Conservation (phyloP, 2,797 vertebrate genomes). For the Agapornis canus region DNA sequence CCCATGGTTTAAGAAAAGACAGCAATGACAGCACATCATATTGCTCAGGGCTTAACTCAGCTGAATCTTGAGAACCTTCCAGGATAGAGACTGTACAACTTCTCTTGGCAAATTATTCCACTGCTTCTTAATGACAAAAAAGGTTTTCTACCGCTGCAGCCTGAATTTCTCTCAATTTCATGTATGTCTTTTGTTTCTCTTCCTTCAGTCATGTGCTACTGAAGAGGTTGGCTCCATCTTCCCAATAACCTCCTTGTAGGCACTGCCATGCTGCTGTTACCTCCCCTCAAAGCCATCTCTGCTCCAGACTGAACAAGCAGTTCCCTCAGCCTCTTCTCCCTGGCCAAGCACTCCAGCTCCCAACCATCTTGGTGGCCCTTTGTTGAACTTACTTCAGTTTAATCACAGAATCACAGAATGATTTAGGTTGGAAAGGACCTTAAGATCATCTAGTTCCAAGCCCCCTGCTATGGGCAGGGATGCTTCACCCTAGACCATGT, state of each 20-base stretch:
- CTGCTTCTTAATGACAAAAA: background rate
- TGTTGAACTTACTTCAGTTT: background rate
- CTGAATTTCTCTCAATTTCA: background rate
- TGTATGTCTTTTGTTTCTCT: background rate
- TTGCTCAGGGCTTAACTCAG: background rate
- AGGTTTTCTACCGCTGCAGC: background rate
- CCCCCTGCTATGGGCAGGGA: background rate
- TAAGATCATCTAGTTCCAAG: background rate
- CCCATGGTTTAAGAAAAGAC: background rate
- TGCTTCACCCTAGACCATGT: background rate
- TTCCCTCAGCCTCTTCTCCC: background rate
- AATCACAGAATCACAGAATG: background rate
- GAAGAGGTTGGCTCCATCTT: background rate
- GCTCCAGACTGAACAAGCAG: background rate
- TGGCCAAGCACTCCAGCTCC: background rate
- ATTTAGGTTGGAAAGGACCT: background rate
- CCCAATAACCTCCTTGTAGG: background rate
- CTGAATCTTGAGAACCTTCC: background rate
- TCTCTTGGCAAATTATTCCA: background rate
- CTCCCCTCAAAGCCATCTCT: background rate
- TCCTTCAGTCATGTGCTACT: background rate
- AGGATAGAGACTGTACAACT: background rate
- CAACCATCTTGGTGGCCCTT: background rate
- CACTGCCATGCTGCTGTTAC: background rate
- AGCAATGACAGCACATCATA: background rate